These are phyloP conservation scores for Corbicula japonica DNA, from an alignment of 2,888 invertebrate genomes.

Conservation along the genomic window DNA sequence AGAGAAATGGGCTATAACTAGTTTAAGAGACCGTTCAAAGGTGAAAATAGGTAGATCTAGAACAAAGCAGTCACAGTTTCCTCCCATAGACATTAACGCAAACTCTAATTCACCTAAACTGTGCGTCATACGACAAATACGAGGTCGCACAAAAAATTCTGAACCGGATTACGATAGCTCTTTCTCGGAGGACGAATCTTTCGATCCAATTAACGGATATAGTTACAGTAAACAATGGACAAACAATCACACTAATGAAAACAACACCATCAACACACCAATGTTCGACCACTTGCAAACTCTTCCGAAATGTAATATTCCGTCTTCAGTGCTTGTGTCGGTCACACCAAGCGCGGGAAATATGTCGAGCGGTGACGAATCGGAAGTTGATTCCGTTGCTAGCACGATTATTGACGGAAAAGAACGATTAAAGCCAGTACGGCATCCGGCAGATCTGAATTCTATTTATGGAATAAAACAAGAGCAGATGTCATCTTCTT, in stretches of 20 bases:
- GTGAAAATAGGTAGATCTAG: conserved; percentile 44
- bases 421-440: background rate
- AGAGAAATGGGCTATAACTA: conserved; percentile 69
- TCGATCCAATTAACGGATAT: background rate
- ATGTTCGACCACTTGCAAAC: conserved; percentile 36
- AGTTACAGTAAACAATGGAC: background rate
- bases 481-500: conserved; percentile 60
- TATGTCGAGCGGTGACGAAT: conserved; percentile 60
- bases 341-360: conserved; percentile 48
- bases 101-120: conserved; percentile 13
- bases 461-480: conserved; percentile 56
- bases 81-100: conserved; percentile 51
- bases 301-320: conserved; percentile 51
- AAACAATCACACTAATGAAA: background rate
- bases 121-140: background rate
- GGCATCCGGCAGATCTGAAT: conserved; percentile 32
- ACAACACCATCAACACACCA: background rate
- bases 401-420: conserved; percentile 51
- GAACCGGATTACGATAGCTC: conserved; percentile 26
- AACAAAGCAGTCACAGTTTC: conserved; percentile 44
- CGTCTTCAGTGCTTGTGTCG: conserved; percentile 50
- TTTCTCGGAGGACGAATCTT: conserved; percentile 26
- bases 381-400: conserved; percentile 60
- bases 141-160: background rate
- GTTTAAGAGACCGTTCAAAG: conserved; percentile 56